A percentile compares a stretch with the other conserved stretches of the same genome.
Evolutionary conservation across 1,140 invertebrate genomes (phyloP).

Genomic region (Steinernema feltiae): DNA sequence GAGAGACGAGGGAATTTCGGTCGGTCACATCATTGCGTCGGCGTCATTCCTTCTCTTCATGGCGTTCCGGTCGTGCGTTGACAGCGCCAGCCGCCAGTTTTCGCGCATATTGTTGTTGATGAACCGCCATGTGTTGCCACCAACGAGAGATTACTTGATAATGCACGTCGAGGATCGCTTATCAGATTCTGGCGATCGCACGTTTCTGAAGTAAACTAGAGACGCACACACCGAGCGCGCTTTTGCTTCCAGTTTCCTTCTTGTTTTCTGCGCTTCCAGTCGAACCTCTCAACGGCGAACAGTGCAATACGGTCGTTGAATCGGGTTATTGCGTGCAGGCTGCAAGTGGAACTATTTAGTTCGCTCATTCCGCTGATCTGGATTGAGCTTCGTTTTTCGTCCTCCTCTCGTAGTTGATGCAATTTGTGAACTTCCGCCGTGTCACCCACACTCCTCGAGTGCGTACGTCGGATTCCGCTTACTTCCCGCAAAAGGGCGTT

Average conservation of each 20-base stretch:
- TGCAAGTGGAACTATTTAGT: background rate
- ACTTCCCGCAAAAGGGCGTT: background rate
- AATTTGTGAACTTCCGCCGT: too few relatives aligned
- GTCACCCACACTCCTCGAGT: too few relatives aligned
- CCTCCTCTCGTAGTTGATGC: background rate
- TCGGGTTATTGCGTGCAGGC: background rate
- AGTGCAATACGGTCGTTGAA: constrained; percentile 8
- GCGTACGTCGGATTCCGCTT: too few relatives aligned
- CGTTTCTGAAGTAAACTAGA: background rate
- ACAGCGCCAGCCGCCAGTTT: background rate
- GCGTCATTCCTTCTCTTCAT: constrained; percentile 5
- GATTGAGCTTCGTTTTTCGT: background rate
- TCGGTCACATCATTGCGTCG: constrained; percentile 1
- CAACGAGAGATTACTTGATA: background rate
- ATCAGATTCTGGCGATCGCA: background rate
- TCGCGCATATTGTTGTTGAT: constrained; percentile 1
- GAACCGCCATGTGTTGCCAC: background rate
- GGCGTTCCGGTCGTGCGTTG: constrained; percentile 12
- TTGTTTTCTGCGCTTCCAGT: background rate
- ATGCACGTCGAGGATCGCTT: background rate
- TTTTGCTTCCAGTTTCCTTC: background rate
- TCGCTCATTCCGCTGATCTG: background rate
- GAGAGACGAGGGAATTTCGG: background rate
- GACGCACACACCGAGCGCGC: background rate
- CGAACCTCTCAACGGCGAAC: background rate